phyloP scores from a whole-genome alignment of 2,888 invertebrate genomes.

The Cephus rjabovi region DNA sequence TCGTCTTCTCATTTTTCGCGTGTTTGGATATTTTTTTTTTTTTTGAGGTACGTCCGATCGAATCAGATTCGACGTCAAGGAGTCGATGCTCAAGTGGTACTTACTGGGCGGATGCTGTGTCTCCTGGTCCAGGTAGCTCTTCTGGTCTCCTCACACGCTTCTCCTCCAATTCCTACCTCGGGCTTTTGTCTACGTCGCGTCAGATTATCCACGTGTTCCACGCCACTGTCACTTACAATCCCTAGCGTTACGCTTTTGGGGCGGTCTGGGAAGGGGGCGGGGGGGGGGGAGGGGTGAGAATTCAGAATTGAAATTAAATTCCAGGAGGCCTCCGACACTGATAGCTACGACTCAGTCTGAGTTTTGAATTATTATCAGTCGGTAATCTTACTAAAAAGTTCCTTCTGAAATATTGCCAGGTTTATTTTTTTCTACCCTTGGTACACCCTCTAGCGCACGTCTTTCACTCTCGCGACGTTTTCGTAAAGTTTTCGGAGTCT shows the following conservation, averaged over 20 bases:
- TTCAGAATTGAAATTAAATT: conserved; percentile 51
- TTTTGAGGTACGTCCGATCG: neutral
- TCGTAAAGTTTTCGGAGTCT: neutral
- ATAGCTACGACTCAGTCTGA: neutral
- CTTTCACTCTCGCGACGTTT: neutral
- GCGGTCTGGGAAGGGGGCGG: conserved; percentile 18
- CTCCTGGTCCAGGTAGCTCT: neutral
- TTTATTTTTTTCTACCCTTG: conserved; percentile 15
- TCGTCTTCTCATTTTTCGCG: neutral
- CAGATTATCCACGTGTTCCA: conserved; percentile 20
- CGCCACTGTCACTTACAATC: conserved; percentile 53
- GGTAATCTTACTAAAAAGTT: conserved; percentile 50
- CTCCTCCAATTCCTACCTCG: neutral
- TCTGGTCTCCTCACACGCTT: neutral
- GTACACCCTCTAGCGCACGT: conserved; percentile 2
- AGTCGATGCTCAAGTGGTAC: neutral
- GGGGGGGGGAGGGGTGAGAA: conserved; percentile 22
- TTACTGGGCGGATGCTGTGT: neutral
- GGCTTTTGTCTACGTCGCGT: neutral
- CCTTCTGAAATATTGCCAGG: conserved; percentile 33
- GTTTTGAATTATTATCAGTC: conserved; percentile 53
- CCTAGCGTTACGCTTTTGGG: conserved; percentile 21
- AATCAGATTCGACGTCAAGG: neutral
- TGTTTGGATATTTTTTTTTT: neutral
- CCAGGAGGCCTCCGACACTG: conserved; percentile 30